These are phyloP conservation scores for Phaonia tiefii DNA, from an alignment of 2,888 invertebrate genomes.

Conservation along the genomic window DNA sequence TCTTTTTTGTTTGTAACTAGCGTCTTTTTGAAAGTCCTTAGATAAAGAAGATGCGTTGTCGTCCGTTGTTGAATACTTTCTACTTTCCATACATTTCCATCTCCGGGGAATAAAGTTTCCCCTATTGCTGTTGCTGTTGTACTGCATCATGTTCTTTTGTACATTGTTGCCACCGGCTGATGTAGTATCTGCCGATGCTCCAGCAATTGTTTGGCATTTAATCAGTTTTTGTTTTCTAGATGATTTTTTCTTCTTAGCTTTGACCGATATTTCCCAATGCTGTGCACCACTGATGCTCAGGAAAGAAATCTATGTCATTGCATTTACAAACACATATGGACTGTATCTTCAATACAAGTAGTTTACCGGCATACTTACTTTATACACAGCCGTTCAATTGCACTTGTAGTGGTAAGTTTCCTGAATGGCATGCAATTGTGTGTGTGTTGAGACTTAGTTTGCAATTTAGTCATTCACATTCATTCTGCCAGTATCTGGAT, in stretches of 20 bases:
- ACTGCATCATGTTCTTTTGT: background rate
- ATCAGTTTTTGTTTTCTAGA: slow-evolving; percentile 50
- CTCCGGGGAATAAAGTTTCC: slow-evolving; percentile 54
- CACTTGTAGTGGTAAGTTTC: too few species aligned
- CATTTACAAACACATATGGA: slow-evolving; percentile 61
- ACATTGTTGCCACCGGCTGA: slow-evolving; percentile 15
- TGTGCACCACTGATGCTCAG: slow-evolving; percentile 20
- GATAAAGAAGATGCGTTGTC: background rate
- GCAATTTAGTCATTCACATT: background rate
- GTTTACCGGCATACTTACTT: background rate
- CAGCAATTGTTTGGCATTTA: slow-evolving; percentile 59
- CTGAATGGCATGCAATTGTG: background rate
- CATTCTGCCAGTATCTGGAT: background rate
- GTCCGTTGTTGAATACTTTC: slow-evolving; percentile 43
- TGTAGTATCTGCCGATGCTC: slow-evolving; percentile 8
- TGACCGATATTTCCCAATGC: slow-evolving; percentile 2
- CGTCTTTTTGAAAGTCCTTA: slow-evolving; percentile 11
- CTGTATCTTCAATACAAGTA: too few species aligned
- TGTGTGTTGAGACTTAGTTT: background rate
- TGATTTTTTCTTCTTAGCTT: background rate
- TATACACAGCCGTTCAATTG: too few species aligned
- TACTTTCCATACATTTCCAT: slow-evolving; percentile 54
- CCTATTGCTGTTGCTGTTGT: background rate
- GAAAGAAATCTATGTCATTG: slow-evolving; percentile 60
- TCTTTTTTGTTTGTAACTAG: slow-evolving; percentile 32